Evolutionary conservation across 2,888 invertebrate genomes (phyloP), one percentile per base, ranked within the genome.

Genomic region (Leptothorax acervorum): DNA sequence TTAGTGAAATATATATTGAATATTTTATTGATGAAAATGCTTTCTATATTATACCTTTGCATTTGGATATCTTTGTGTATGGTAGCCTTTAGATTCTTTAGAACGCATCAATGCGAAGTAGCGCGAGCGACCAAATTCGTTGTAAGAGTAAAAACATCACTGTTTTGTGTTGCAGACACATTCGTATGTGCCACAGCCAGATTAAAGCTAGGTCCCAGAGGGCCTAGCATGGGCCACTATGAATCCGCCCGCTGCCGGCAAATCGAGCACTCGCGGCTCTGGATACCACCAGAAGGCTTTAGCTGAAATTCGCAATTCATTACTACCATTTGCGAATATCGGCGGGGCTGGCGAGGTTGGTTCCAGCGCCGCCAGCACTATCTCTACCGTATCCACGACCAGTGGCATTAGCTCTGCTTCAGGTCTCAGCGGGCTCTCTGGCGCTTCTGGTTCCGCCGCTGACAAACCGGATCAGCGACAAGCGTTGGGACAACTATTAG

Each of bases 241-340:
- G 95, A 95, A 95, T 95, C 95, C 95, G 93, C 95, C 95, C 92
- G 95, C 94, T 92, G 95, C 95, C 93, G 95, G 95, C 94, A 95
- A 95, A 94, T 95, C 96, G 95, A 96, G 96, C 95, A 96, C 96
- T 96, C 96, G 97, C 95, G 96, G 96, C 95, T 96, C 97, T 95
- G 97, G 97, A 95, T 98, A 98, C 95, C 97, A 97, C 95, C 97
- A 97, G 95, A 97, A 98, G 96, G 98, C 98, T 94, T 96, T 98
- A 95, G 97, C 97, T 95, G 97, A 98, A 95, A 98, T 98, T 93
- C 96, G 98, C 92, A 97, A 97, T 95, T 97, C 98, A 85, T 95
- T 98, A 92, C 96, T 97, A 92, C 98, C 98, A 78, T 98, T 97
- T 95, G 97, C 97, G 79, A 97, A 97, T 93, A 95, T 96, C 95